Conservation (phyloP, 2,113 vertebrate species). For the Hemicordylus capensis region DNA sequence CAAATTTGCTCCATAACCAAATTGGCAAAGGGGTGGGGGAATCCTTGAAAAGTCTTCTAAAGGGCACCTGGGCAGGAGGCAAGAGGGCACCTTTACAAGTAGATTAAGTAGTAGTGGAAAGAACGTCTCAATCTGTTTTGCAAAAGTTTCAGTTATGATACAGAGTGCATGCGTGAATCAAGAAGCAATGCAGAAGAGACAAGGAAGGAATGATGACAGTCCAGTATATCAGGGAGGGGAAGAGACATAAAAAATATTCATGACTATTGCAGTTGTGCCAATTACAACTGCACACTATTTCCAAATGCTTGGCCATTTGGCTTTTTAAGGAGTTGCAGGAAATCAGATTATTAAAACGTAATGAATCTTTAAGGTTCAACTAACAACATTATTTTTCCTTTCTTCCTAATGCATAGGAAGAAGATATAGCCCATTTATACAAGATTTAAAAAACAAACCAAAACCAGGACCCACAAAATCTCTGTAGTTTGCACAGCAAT, state of each 20-base stretch:
- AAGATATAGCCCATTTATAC: background rate
- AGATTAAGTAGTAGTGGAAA: too few species aligned
- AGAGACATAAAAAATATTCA: background rate
- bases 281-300: background rate
- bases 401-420: too few species aligned
- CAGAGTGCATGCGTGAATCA: background rate
- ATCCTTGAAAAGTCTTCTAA: too few species aligned
- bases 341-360: background rate
- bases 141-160: background rate
- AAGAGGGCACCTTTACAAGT: too few species aligned
- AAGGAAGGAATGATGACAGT: background rate
- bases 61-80: too few species aligned
- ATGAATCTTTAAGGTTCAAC: background rate
- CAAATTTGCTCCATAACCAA: too few species aligned
- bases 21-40: too few species aligned
- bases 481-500: background rate
- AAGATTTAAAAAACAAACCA: background rate
- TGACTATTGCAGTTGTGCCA: background rate
- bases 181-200: background rate
- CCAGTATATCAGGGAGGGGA: background rate
- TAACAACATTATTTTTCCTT: background rate
- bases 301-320: background rate
- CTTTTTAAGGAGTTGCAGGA: background rate
- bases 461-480: accelerated
- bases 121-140: background rate